phyloP scores from a whole-genome alignment of 2,797 vertebrate genomes.

The Lepidocolaptes lacrymiger region DNA sequence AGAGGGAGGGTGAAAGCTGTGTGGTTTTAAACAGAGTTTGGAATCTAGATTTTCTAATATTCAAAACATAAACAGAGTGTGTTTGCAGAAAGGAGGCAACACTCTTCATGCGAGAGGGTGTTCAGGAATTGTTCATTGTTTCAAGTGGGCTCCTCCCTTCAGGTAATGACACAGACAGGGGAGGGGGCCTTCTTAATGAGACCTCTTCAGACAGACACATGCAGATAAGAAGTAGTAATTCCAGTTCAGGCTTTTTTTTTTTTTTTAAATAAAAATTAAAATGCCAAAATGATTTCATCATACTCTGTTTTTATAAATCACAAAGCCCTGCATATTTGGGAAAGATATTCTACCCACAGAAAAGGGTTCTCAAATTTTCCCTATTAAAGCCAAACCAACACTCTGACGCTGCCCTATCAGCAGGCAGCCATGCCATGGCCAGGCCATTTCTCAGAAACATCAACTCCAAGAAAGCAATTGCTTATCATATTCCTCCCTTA shows the following conservation, averaged over 20 bases:
- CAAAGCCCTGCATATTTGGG: not conserved
- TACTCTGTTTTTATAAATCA: not conserved
- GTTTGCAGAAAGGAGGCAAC: not conserved
- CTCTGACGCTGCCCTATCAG: conserved; percentile 12
- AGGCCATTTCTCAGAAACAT: conserved; percentile 41
- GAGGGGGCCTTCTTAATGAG: not conserved
- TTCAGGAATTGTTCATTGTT: not conserved
- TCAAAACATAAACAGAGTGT: not conserved
- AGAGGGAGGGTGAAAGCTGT: not conserved
- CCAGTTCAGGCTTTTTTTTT: not conserved
- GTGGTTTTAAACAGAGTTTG: not conserved
- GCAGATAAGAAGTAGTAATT: conserved; percentile 23
- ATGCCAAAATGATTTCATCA: not conserved
- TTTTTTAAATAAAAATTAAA: not conserved
- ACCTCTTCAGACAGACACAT: not conserved
- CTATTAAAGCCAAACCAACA: not conserved
- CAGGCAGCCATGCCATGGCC: not conserved
- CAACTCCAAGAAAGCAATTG: conserved; percentile 41
- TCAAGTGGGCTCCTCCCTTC: not conserved
- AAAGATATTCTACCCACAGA: not conserved
- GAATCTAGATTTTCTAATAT: not conserved
- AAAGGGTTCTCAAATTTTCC: not conserved
- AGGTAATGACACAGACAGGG: not conserved
- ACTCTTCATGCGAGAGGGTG: not conserved
- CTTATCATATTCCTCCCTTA: conserved; percentile 40